Conservation (phyloP, 1,140 invertebrate species). For the Drosophila kohkoa region DNA sequence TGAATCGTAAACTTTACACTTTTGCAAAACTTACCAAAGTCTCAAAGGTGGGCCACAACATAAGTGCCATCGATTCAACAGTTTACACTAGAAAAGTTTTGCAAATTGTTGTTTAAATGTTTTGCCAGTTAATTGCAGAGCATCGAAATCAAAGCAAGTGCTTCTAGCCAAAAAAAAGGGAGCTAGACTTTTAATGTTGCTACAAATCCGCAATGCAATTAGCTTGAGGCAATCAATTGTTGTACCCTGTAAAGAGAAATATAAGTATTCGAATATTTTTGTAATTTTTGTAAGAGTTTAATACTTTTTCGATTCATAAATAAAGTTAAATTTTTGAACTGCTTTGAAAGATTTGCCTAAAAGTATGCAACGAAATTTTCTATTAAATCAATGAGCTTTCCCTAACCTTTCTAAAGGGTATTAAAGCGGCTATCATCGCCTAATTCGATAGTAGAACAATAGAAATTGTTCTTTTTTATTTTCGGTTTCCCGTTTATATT, state of each 20-base stretch:
- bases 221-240: neutral
- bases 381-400: too few relatives aligned
- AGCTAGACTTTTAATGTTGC: conserved; percentile 1
- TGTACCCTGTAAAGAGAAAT: conserved; percentile 8
- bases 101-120: neutral
- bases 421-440: neutral
- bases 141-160: neutral
- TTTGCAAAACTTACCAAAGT: neutral
- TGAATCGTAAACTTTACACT: conserved; percentile 13
- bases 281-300: too few relatives aligned
- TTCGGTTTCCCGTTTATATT: conserved; percentile 10
- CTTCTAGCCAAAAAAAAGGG: too few relatives aligned
- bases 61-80: neutral
- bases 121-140: neutral
- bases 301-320: too few relatives aligned
- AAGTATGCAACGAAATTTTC: too few relatives aligned
- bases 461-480: neutral
- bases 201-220: neutral
- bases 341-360: too few relatives aligned
- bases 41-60: neutral
- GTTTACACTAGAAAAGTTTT: conserved; percentile 1
- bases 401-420: neutral
- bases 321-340: too few relatives aligned
- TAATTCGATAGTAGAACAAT: neutral
- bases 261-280: neutral